Conservation (phyloP, 2,113 vertebrate species). For the Nasalis larvatus region DNA sequence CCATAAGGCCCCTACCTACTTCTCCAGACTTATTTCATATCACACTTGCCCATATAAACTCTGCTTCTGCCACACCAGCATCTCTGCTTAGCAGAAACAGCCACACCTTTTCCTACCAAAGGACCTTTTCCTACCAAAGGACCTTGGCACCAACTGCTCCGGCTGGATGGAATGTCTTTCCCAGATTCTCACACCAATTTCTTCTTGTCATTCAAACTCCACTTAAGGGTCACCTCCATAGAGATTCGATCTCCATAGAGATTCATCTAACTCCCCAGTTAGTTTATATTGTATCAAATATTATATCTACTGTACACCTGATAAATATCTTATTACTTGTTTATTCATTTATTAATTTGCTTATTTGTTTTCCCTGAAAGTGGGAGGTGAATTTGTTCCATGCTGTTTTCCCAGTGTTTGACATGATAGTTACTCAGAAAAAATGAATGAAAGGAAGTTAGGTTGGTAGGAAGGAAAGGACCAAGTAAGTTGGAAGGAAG, state of each 20-base stretch:
- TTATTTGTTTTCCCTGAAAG: neutral
- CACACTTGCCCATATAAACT: rapidly evolving
- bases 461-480: neutral
- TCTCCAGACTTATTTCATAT: rapidly evolving
- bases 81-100: neutral
- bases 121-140: neutral
- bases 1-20: rapidly evolving
- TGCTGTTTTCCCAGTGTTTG: neutral
- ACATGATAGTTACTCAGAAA: neutral
- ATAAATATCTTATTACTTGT: neutral
- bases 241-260: neutral
- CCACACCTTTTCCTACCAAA: neutral
- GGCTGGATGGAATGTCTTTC: neutral
- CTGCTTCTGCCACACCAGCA: neutral
- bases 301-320: neutral
- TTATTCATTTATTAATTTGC: neutral
- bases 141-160: neutral
- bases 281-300: neutral
- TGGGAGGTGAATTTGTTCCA: neutral
- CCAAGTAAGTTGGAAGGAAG: neutral
- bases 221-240: neutral
- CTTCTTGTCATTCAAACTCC: neutral
- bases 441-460: neutral
- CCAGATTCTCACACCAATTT: neutral
- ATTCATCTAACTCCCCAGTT: neutral